These are phyloP conservation scores for Pentamera pediparva DNA, from an alignment of 53 echinoderm and acorn worm genomes.

Conservation along the genomic window DNA sequence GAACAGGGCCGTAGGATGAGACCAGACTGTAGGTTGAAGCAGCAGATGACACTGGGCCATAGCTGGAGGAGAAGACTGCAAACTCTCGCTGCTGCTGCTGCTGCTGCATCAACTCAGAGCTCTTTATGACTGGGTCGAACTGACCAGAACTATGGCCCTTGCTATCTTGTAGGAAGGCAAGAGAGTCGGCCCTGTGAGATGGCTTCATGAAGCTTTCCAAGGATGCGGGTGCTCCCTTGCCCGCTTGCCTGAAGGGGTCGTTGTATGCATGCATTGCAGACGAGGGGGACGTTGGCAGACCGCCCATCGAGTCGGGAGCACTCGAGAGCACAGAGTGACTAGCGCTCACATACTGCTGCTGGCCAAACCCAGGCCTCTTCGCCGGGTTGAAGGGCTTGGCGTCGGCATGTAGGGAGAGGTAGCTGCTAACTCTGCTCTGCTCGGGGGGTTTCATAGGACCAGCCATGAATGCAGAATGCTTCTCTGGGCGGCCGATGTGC, in stretches of 20 bases:
- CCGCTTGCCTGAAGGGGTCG: conserved; percentile 14
- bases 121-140: not conserved
- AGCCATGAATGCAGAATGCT: not conserved
- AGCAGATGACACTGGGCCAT: not conserved
- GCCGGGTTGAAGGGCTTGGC: conserved; percentile 93
- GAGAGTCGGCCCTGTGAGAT: not conserved
- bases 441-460: not conserved
- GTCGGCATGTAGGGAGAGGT: conserved; percentile 92
- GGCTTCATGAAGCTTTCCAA: conserved; percentile 16
- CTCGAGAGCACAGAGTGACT: not conserved
- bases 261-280: not conserved
- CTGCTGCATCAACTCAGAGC: not conserved
- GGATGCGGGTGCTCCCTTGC: not conserved
- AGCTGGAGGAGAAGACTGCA: no score
- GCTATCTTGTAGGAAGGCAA: conserved; percentile 5
- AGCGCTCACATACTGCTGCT: conserved; percentile 18
- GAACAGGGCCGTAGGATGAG: not conserved
- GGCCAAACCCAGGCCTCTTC: conserved; percentile 28
- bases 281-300: not conserved
- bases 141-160: conserved; percentile 9
- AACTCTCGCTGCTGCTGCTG: not conserved
- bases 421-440: conserved; percentile 32
- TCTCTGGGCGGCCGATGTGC: conserved; percentile 6
- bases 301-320: conserved; percentile 7
- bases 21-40: not conserved